These are phyloP conservation scores for Chesias legatella DNA, from an alignment of 2,888 invertebrate species.

Conservation along the genomic window DNA sequence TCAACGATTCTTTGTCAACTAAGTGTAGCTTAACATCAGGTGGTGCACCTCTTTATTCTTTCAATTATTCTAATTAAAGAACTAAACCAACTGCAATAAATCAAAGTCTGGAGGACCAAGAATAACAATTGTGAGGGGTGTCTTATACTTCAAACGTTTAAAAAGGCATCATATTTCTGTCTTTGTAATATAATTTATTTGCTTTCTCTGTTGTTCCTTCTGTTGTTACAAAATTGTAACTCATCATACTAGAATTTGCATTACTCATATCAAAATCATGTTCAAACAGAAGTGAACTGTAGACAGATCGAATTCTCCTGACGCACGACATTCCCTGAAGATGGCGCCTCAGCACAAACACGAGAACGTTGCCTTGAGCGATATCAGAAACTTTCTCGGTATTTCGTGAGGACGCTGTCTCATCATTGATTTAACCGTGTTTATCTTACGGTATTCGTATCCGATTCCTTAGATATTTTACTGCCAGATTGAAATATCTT, in stretches of 20 bases:
- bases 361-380: slow-evolving; percentile 6
- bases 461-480: neutral
- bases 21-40: too few relatives aligned
- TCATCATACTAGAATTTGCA: neutral
- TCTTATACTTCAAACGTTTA: slow-evolving; percentile 1
- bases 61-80: too few relatives aligned
- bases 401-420: neutral
- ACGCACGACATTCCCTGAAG: slow-evolving; percentile 10
- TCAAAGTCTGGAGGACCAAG: too few relatives aligned
- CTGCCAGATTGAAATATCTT: too few relatives aligned
- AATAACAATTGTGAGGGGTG: too few relatives aligned
- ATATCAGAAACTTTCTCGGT: slow-evolving; percentile 2
- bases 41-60: too few relatives aligned
- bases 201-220: too few relatives aligned
- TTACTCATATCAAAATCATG: slow-evolving; percentile 17
- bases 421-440: slow-evolving; percentile 1
- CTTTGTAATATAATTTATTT: too few relatives aligned
- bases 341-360: slow-evolving; percentile 9
- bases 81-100: too few relatives aligned
- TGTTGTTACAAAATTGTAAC: too few relatives aligned
- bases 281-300: slow-evolving; percentile 10
- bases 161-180: too few relatives aligned
- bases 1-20: too few relatives aligned
- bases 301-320: slow-evolving; percentile 12
- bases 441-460: neutral